Evolutionary conservation across 2,888 invertebrate genomes (phyloP).

Genomic region (Morinoia aosen): DNA sequence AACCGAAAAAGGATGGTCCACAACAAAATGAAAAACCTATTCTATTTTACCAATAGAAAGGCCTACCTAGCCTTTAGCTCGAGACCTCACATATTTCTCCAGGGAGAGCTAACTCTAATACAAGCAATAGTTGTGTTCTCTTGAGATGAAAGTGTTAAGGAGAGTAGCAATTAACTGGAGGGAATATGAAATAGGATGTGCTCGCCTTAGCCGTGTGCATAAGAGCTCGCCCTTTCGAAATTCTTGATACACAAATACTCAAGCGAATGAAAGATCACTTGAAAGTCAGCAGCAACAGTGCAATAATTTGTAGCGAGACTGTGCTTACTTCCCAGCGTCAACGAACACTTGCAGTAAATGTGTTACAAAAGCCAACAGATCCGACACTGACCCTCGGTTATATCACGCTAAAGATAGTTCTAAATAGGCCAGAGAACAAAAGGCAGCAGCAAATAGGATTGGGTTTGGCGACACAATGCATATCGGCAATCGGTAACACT

Average conservation of each 20-base stretch:
- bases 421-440: background rate
- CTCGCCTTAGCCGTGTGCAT: too few relatives aligned
- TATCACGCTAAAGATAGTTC: background rate
- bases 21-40: too few relatives aligned
- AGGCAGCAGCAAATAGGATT: background rate
- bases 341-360: background rate
- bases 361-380: background rate
- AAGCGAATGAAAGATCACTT: background rate
- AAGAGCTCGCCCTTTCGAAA: too few relatives aligned
- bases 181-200: background rate
- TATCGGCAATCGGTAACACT: background rate
- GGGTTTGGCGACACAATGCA: background rate
- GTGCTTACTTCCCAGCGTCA: background rate
- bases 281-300: background rate
- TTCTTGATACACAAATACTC: background rate
- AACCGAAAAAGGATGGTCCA: too few relatives aligned
- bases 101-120: too few relatives aligned
- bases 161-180: background rate
- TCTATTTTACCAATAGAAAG: too few relatives aligned
- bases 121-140: too few relatives aligned
- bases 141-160: background rate
- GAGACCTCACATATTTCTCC: too few relatives aligned
- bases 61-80: too few relatives aligned
- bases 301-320: background rate
- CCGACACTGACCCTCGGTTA: background rate